A percentile compares a stretch with the other conserved stretches of the same genome.
Evolutionary conservation across 1,140 invertebrate species (phyloP).

Genomic region (Lutraria rhynchaena): DNA sequence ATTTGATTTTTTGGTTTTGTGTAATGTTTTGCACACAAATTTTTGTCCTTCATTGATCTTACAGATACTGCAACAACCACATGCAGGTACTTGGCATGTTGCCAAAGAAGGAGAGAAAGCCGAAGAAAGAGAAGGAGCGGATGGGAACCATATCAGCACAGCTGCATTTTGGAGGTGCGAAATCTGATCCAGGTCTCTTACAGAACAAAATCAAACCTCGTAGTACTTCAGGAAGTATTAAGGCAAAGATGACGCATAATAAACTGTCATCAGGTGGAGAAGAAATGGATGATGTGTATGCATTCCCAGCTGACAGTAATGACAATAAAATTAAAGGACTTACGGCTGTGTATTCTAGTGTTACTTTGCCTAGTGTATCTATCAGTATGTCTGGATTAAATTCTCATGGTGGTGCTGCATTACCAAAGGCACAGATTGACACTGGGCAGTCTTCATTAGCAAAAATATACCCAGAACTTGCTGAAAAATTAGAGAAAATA

Average conservation of each 20-base stretch:
- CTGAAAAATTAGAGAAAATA: constrained; percentile 79
- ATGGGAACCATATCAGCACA: constrained; percentile 31
- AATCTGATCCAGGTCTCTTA: constrained; percentile 39
- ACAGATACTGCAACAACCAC: constrained; percentile 84
- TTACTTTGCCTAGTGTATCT: constrained; percentile 24
- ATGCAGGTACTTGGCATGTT: constrained; percentile 84
- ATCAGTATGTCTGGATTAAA: constrained; percentile 42
- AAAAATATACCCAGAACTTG: constrained; percentile 81
- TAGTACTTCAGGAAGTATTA: constrained; percentile 83
- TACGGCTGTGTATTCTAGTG: constrained; percentile 36
- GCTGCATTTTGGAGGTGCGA: constrained; percentile 3
- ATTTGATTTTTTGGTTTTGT: too few species aligned
- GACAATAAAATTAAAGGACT: constrained; percentile 36
- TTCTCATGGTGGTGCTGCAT: constrained; percentile 40
- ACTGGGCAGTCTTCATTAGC: constrained; percentile 71
- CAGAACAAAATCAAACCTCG: constrained; percentile 49
- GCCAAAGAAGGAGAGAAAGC: constrained; percentile 84
- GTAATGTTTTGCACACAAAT: neutral
- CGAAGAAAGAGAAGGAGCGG: constrained; percentile 83
- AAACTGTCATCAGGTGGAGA: constrained; percentile 65
- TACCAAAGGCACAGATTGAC: constrained; percentile 61
- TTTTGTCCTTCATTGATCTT: constrained; percentile 63
- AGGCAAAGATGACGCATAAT: constrained; percentile 78
- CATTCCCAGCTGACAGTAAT: constrained; percentile 83
- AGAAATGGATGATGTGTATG: constrained; percentile 84